Base-by-base conservation (phyloP, 2,888 invertebrate species). In the Lithosia quadra region DNA sequence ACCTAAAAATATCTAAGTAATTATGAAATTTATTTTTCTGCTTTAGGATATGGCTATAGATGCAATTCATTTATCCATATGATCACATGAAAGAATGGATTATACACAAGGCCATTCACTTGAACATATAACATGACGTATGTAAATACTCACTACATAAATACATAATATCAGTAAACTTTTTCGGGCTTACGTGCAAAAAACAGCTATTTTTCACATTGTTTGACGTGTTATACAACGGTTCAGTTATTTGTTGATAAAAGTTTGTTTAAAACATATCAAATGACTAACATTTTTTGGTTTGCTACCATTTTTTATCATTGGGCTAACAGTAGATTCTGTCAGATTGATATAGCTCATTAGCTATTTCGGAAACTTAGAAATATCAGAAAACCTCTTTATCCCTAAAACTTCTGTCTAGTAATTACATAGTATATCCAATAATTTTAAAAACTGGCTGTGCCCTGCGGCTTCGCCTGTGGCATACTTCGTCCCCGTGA, bases 151-250 rank as follows among this genome's bases (percentile, higher is more conserved):
- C 28, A 5, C 5, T 28, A 28, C 28, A 5, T 28, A 28, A 28
- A 28, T 28, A 4, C 28, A 28, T 28, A 28, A 28, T 28, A 4
- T 28, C 28, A 28, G 28, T 60, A 64, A 34, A 24, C 28, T 56
- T 28, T 56, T 24, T 56, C 13, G 34, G 11, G 67, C 53, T 66
- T 63, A 66, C 34, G 49, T 57, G 57, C 49, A 22, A 34, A 66
- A 61, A n/a, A 13, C 36, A 8, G 11, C 53, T n/a, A 53, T 21
- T 55, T 66, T 66, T 53, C 61, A n/a, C 36, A 7, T 36, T 60
- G 34, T 59, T 60, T 24, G 60, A 60, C 18, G 15, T 57, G 57
- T 39, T 2, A 15, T 58, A 15, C 33, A 53, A 36, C 21, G 0
- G 36, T 36, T 10, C 18, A 2, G n/a, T 36, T 56, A 33, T 62